Conservation (phyloP, 2,797 vertebrate species). For the Hydrolagus colliei region DNA sequence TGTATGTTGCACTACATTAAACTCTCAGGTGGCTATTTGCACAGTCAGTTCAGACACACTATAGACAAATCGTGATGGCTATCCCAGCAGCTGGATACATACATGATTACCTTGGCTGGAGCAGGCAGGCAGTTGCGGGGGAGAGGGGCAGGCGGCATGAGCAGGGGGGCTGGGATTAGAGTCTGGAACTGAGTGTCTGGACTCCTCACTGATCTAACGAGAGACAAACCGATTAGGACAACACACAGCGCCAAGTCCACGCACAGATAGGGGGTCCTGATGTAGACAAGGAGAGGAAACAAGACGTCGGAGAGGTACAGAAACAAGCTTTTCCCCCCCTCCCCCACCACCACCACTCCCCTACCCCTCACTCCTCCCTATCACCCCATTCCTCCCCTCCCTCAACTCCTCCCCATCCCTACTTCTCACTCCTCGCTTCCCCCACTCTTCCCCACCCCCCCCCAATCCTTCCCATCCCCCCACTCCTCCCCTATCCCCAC, state of each 20-base stretch:
- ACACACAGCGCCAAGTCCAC: slow-evolving; percentile 9
- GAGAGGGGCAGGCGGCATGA: slow-evolving; percentile 58
- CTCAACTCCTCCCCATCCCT: too few species aligned
- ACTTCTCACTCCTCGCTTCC: too few species aligned
- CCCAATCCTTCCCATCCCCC: too few species aligned
- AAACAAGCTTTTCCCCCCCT: background rate
- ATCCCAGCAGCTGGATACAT: slow-evolving; percentile 68
- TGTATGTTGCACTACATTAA: too few species aligned
- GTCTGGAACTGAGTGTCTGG: slow-evolving; percentile 64
- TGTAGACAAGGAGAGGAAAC: background rate
- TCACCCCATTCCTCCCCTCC: background rate
- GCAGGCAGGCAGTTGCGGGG: slow-evolving; percentile 72
- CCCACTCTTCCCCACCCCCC: too few species aligned
- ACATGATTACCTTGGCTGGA: slow-evolving; percentile 96
- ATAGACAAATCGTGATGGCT: slow-evolving; percentile 38
- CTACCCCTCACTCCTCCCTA: background rate
- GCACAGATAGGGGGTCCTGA: background rate
- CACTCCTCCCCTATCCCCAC: background rate
- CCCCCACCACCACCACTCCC: background rate
- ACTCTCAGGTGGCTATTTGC: background rate
- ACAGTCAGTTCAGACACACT: slow-evolving; percentile 49
- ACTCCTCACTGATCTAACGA: slow-evolving; percentile 85
- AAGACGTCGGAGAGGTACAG: background rate
- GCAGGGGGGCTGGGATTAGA: slow-evolving; percentile 62
- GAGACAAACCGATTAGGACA: slow-evolving; percentile 32